Evolutionary conservation across 64 coral and sea anemone genomes (phyloP).

Genomic region (Montipora cactus): DNA sequence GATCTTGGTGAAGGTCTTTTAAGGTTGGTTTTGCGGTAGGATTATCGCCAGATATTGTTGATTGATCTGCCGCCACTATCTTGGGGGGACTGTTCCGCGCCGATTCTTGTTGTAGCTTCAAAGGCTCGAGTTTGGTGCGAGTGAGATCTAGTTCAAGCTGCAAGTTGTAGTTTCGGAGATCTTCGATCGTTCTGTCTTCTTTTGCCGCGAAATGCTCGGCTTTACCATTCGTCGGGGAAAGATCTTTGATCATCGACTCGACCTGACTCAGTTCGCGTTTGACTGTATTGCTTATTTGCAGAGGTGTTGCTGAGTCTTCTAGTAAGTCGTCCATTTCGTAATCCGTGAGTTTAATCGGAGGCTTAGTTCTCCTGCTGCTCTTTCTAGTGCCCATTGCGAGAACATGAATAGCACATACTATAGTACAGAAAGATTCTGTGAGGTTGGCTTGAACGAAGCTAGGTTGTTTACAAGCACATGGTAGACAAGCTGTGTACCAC

Average conservation of each 20-base stretch:
- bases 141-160: conserved; percentile 50
- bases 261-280: conserved; percentile 43
- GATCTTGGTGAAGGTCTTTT: conserved; percentile 2
- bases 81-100: neutral
- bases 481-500: no score
- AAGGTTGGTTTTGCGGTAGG: neutral
- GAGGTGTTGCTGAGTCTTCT: neutral
- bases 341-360: conserved; percentile 1
- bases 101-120: conserved; percentile 3
- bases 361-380: conserved; percentile 21
- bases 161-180: conserved; percentile 40
- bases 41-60: neutral
- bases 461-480: no score
- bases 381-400: neutral
- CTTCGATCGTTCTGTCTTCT: conserved; percentile 6
- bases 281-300: conserved; percentile 27
- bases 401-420: neutral
- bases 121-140: conserved; percentile 28
- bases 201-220: neutral
- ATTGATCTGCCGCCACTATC: neutral
- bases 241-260: conserved; percentile 14
- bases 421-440: no score
- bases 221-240: conserved; percentile 4
- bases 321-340: neutral
- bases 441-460: no score